Conservation (phyloP, 2,113 vertebrate species). For the Oophaga pumilio region DNA sequence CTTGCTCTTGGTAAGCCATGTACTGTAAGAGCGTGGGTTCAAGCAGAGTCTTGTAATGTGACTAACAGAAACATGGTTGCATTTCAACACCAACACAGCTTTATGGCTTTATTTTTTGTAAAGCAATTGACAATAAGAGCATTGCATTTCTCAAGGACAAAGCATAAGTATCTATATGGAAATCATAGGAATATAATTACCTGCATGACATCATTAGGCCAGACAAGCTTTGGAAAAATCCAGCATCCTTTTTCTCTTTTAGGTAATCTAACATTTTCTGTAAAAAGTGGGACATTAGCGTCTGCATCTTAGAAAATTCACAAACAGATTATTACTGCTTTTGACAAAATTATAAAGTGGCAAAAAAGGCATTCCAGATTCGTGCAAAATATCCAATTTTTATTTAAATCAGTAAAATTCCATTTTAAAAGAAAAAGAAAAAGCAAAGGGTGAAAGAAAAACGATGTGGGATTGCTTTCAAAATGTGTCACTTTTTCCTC, state of each 20-base stretch:
- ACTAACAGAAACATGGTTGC: neutral
- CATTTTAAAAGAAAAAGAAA: too few species aligned
- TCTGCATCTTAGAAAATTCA: neutral
- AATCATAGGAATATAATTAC: slow-evolving; percentile 68
- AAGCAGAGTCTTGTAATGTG: neutral
- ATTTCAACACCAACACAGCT: neutral
- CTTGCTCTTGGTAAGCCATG: slow-evolving; percentile 24
- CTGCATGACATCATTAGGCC: slow-evolving; percentile 98
- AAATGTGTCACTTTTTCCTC: too few species aligned
- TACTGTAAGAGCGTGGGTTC: slow-evolving; percentile 17
- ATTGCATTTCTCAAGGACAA: slow-evolving; percentile 2
- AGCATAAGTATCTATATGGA: neutral
- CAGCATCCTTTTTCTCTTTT: slow-evolving; percentile 94
- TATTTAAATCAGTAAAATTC: too few species aligned
- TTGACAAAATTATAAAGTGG: neutral
- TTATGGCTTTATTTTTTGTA: neutral
- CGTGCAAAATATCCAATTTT: too few species aligned
- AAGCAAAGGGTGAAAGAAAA: too few species aligned
- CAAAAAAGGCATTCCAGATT: too few species aligned
- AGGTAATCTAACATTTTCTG: slow-evolving; percentile 99
- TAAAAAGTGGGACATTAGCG: slow-evolving; percentile 40
- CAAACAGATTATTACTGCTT: neutral
- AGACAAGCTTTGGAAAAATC: slow-evolving; percentile 96
- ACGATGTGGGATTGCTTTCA: too few species aligned
- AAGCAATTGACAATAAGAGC: neutral